Evolutionary conservation across 2,113 vertebrate genomes (phyloP), one percentile per base, ranked within the genome.

Genomic region (Antechinus flavipes): DNA sequence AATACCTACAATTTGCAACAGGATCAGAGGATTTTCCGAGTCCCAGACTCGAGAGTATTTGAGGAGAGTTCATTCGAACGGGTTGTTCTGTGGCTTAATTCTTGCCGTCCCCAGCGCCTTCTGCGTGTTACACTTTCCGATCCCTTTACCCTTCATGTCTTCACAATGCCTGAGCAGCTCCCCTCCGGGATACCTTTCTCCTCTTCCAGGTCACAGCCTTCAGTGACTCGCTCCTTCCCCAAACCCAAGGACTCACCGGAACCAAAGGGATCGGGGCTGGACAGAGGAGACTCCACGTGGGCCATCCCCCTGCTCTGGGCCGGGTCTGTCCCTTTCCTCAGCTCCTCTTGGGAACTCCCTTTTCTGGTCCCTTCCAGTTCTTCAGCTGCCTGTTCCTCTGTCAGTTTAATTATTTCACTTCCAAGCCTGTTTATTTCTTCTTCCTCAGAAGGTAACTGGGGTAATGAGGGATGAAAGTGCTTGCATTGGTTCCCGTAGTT

Each of bases 401-500:
- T 98, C 98, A 98, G 97, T 96, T 98, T 98, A 98, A 96, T 95
- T 22, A 97, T 97, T 94, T 99, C 98, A 61, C 97, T 98, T 94
- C 97, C 98, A 2, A 98, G 96, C 93, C 97, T 96, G 97, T 98
- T 98, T 91, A 97, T 98, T 95, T 98, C 98, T 94, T 97, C 98
- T 93, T 97, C 97, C 92, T 98, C 96, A 0, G 97, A 98, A 95
- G 95, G 94, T 35, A 97, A 90, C 58, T 95, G 98, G 95, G 98
- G 95, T 94, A 98, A 98, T 19, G 98, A 97, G 95, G 98, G 97
- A 96, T 97, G 98, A 97, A 98, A 98, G 98, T 96, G 98, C 96
- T 97, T 97, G 97, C 84, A 91, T 84, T 97, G 97, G 95, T 94
- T 97, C 97, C 97, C 93, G 96, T 97, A 98, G 98, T 98, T 99